A percentile compares a stretch with the other conserved stretches of the same genome.
Conservation (phyloP, 2,888 invertebrate genomes). For the Hartigia nigra region DNA sequence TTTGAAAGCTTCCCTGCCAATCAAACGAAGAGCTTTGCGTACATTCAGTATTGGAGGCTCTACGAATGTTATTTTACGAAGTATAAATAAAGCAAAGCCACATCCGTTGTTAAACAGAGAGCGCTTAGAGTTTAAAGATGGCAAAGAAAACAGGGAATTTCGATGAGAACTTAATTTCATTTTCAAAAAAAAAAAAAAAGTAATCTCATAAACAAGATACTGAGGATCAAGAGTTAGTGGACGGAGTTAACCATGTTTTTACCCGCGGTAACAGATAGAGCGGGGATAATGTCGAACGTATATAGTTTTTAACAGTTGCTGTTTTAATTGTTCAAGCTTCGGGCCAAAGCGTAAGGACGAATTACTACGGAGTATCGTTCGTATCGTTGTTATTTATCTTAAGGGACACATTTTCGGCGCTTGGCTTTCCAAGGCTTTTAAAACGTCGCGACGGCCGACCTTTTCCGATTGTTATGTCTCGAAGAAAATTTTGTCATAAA, state of each 20-base stretch:
- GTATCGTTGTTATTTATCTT: not conserved
- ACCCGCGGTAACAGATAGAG: not conserved
- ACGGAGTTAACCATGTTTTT: not conserved
- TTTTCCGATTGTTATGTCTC: not conserved
- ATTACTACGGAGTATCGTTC: not conserved
- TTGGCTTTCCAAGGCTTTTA: not conserved
- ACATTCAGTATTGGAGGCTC: not conserved
- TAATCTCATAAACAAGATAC: not conserved
- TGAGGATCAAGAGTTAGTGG: not conserved
- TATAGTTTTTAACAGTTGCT: not conserved
- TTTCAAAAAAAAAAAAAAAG: not conserved
- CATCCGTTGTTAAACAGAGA: constrained; percentile 2
- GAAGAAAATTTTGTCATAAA: not conserved
- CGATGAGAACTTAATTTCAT: not conserved
- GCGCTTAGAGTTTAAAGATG: not conserved
- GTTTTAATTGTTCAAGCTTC: not conserved
- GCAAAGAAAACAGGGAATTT: not conserved
- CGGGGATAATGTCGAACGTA: not conserved
- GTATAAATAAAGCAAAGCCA: not conserved
- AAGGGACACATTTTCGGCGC: not conserved
- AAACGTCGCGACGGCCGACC: not conserved
- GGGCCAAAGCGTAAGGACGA: not conserved
- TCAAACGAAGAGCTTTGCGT: not conserved
- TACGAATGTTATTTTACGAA: not conserved
- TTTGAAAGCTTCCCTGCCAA: not conserved